phyloP scores from a whole-genome alignment of 2,797 vertebrate genomes.

The Pangasius mekongensis region DNA sequence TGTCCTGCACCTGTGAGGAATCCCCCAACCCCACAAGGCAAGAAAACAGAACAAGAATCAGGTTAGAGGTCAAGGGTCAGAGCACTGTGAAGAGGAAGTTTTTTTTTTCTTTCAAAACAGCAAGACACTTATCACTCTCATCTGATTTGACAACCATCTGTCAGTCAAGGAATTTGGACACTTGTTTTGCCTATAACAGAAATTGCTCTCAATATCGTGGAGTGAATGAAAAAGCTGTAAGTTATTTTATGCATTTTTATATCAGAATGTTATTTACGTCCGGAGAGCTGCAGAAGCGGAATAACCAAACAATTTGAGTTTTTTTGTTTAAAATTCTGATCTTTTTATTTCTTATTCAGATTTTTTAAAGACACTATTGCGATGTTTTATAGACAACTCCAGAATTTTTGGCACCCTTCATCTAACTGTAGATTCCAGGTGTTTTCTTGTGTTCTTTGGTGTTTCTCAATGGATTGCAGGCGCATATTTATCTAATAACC shows the following conservation, averaged over 20 bases:
- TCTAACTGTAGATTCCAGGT: neutral
- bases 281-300: too few species aligned
- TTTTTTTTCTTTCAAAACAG: constrained; percentile 70
- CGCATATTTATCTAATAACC: neutral
- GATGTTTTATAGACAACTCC: neutral
- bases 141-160: constrained; percentile 92
- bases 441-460: neutral
- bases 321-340: neutral
- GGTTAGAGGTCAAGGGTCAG: constrained; percentile 83
- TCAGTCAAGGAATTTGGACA: constrained; percentile 80
- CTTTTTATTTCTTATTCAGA: neutral
- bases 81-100: constrained; percentile 93
- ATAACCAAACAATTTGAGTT: neutral
- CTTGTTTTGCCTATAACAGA: constrained; percentile 47
- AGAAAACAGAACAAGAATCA: constrained; percentile 87
- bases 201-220: constrained; percentile 33
- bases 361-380: neutral
- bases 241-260: constrained; percentile 24
- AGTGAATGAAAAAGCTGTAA: neutral
- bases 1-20: constrained; percentile 85
- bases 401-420: neutral
- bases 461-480: neutral
- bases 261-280: neutral
- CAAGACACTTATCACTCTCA: constrained; percentile 92
- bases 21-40: constrained; percentile 76